A percentile compares a stretch with the other conserved stretches of the same genome.
Conservation (phyloP, 2,113 vertebrate genomes). For the Calypte anna region DNA sequence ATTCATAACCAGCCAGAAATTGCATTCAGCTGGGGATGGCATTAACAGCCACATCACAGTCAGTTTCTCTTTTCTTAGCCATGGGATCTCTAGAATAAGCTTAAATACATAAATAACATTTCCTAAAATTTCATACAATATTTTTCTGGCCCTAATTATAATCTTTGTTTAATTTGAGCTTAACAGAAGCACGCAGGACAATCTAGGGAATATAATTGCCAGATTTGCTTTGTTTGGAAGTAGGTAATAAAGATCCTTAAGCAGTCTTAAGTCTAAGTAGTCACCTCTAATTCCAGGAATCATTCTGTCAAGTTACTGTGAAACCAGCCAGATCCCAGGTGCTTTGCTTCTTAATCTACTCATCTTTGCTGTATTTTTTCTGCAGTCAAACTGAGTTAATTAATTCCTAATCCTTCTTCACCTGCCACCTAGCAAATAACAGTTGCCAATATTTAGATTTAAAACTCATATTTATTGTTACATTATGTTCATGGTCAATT, state of each 20-base stretch:
- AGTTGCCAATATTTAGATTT: not conserved
- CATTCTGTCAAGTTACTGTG: not conserved
- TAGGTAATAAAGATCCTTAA: not conserved
- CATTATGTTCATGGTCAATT: not conserved
- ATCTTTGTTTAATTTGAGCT: not conserved
- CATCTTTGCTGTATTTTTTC: not conserved
- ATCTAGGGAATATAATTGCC: not conserved
- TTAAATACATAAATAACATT: not conserved
- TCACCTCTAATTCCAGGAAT: not conserved
- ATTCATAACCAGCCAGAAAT: not conserved
- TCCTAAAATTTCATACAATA: not conserved
- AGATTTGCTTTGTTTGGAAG: not conserved
- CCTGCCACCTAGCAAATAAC: not conserved
- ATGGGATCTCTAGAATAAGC: not conserved
- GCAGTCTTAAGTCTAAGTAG: not conserved
- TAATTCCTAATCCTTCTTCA: not conserved
- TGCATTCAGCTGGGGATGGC: not conserved
- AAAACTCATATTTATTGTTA: not conserved
- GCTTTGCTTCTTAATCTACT: not conserved
- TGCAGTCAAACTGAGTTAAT: not conserved
- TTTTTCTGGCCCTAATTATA: not conserved
- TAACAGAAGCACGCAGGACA: not conserved
- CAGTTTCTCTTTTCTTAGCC: not conserved
- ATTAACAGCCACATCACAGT: not conserved
- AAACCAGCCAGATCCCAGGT: not conserved